Base-by-base conservation (phyloP, 2,888 invertebrate species). In the Myopa testacea region DNA sequence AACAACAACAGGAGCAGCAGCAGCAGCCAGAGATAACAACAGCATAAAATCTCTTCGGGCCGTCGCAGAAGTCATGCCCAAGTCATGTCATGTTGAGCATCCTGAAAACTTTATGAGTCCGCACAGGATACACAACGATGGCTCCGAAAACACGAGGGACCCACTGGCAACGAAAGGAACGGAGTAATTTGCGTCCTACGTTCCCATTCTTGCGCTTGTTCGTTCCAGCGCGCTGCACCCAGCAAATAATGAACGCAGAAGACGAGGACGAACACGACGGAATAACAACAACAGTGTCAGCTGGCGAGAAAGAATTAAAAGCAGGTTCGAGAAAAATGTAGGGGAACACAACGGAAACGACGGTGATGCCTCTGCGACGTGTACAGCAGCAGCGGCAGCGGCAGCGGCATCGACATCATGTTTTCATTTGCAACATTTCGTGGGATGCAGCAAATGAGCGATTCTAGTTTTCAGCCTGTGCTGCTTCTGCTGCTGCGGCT, bases 41-140 rank as follows among this genome's bases (percentile, higher is more conserved):
- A 40, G 7, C 26, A 60, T 37, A 65, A 73, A 73, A 38, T 45
- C 62, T 26, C 40, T 45, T 45, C 50, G 40, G 45, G 60, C 62
- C 37, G 45, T 26, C 45, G 63, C 69, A 12, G 26, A 74, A 40
- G 60, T 69, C 60, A 16, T 68, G 69, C 69, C 40, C 50, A 45
- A 75, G 60, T 37, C 75, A 45, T 45, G 45, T 45, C 75, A 75
- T 75, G 60, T 45, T 26, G 45, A 69, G 60, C 75, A 75, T 68
- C 58, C 75, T 75, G 60, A 60, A 75, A 69, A 69, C 26, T 75
- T 75, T 68, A 75, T 75, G 75, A 75, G 68, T 68, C 40, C 63
- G 65, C 52, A 67, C n/a, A 75, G 65, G 58, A 75, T 38, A 73
- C 65, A 38, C 40, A 63, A 65, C 37, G 52, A 26, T 14, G 52